phyloP scores from a whole-genome alignment of 2,797 vertebrate species.

The Artibeus lituratus region DNA sequence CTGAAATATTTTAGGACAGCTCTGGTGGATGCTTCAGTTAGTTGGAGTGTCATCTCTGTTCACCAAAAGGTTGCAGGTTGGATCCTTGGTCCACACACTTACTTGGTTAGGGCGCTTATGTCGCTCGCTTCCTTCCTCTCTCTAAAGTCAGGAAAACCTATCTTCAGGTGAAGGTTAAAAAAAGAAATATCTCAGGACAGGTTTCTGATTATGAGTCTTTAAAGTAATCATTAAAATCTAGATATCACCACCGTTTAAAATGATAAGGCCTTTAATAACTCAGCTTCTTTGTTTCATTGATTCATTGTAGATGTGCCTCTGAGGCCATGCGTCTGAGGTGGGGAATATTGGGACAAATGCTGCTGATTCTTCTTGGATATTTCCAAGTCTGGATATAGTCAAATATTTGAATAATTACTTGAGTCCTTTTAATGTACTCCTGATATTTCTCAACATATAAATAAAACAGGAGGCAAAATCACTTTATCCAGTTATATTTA shows the following conservation, averaged over 20 bases:
- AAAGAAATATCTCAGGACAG: not conserved
- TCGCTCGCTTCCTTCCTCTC: too few species aligned
- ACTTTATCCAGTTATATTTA: not conserved
- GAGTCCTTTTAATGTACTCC: not conserved
- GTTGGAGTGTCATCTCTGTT: too few species aligned
- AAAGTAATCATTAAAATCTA: not conserved
- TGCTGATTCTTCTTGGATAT: not conserved
- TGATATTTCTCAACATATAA: slow-evolving; percentile 1
- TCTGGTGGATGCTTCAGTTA: too few species aligned
- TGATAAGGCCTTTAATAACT: not conserved
- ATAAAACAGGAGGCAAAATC: not conserved
- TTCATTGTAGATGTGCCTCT: not conserved
- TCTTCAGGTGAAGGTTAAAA: too few species aligned
- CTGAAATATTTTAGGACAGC: not conserved
- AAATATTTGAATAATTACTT: not conserved
- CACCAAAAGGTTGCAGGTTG: too few species aligned
- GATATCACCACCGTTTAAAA: not conserved
- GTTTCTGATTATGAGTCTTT: slow-evolving; percentile 18
- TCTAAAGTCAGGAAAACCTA: too few species aligned
- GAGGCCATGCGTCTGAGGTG: not conserved
- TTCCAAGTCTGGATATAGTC: not conserved
- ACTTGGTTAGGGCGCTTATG: too few species aligned
- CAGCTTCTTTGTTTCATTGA: not conserved
- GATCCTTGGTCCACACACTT: too few species aligned
- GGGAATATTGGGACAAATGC: not conserved